Evolutionary conservation across 2,797 vertebrate genomes (phyloP), one percentile per base, ranked within the genome.

Genomic region (Eulemur rubriventer): DNA sequence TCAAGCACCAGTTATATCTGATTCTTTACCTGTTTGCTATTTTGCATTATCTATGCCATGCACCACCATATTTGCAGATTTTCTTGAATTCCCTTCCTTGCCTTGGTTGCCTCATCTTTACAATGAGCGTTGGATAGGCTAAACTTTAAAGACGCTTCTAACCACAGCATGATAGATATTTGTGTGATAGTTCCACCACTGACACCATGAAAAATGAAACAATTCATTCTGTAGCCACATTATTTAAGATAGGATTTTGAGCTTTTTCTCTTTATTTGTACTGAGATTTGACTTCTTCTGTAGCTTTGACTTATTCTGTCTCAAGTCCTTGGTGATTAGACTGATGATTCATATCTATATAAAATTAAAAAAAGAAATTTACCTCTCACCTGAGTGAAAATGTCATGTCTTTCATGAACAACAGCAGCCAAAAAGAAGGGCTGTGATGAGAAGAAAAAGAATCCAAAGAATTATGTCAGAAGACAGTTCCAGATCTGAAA

Each of bases 231-330:
- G 20, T 20, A 12, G 30, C 28, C 22, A 1, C 18, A 2, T 72
- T 73, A 50, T 20, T 73, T 72, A 86, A 93, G 80, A 85, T 69
- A 61, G 6, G 33, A 41, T 28, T 57, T 89, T 33, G 61, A 72
- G n/a, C 3, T 43, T 73, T 43, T 8, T 93, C 61, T 79, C 85
- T 94, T 67, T 52, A 28, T 88, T 90, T 75, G 4, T 63, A 12
- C 50, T 63, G 69, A 84, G 18, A 63, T 73, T 69, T 79, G 33
- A 55, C 26, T 79, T 82, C 46, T 24, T 43, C 38, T 33, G 28
- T 78, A 73, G 46, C 92, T 94, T 94, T 86, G 57, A 90, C 24
- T 72, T 96, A 70, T 50, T 67, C 1, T 61, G 26, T 76, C 28
- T 61, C 24, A 26, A 48, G n/a, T 28, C 43, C 30, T 76, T 22